Evolutionary conservation across 2,888 invertebrate genomes (phyloP).

Genomic region (Rhagophthalmus giganteus): DNA sequence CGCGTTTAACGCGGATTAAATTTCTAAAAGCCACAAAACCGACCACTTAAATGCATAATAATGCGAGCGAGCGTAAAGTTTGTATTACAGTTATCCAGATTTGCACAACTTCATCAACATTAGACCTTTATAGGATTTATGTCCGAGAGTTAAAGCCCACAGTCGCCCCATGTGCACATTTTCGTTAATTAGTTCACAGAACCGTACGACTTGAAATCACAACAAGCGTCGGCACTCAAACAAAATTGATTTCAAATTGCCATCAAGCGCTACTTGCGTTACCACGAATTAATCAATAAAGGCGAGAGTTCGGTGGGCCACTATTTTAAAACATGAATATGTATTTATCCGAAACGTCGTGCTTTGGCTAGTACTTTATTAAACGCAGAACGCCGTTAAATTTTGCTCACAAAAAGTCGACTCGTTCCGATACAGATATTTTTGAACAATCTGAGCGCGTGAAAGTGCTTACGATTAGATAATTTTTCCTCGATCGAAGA

Average conservation of each 20-base stretch:
- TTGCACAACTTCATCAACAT: conserved; percentile 12
- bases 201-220: conserved; percentile 1
- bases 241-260: conserved; percentile 13
- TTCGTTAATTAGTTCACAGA: conserved; percentile 10
- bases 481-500: no score
- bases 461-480: no score
- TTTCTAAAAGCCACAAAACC: conserved; percentile 1
- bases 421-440: no score
- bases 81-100: conserved; percentile 12
- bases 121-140: conserved; percentile 12
- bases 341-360: no score
- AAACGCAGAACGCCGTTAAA: no score
- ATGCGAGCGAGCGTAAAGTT: conserved; percentile 8
- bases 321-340: no score
- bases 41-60: conserved; percentile 7
- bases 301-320: no score
- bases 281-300: not conserved
- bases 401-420: no score
- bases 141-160: conserved; percentile 5
- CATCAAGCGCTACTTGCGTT: not conserved
- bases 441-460: no score
- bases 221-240: conserved; percentile 3
- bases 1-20: not conserved
- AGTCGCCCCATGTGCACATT: conserved; percentile 8
- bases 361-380: no score